Evolutionary conservation across 2,888 invertebrate species (phyloP), one percentile per base, ranked within the genome.

Genomic region (Protophormia terraenovae): DNA sequence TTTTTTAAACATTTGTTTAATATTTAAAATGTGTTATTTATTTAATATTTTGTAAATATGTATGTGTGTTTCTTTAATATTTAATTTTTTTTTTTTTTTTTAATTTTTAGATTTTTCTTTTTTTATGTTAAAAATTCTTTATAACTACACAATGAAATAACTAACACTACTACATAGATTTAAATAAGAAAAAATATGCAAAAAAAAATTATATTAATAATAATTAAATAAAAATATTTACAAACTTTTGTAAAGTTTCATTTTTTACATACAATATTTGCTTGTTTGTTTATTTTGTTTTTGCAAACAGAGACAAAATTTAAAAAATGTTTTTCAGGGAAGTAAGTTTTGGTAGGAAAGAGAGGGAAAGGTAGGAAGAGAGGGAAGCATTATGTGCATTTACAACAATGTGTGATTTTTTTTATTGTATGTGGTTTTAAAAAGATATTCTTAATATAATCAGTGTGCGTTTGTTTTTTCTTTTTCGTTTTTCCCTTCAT

Each of bases 141-240:
- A 76, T 60, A 82, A 78, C 69, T 85, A 78, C 81, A 72, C 82
- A 80, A 85, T 82, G 58, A 75, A 83, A 76, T 78, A 83, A 79
- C 67, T 83, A 76, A 71, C 69, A 69, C 71, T 80, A 80, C 76
- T 71, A 71, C 77, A 64, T 60, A 62, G 14, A 75, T 55, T 76
- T 79, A 62, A 72, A 41, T 58, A 67, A 60, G 67, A 47, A 80
- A 77, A 60, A 73, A 69, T 41, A 64, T 62, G 66, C 66, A 58
- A 75, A 76, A 58, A 50, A 73, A 69, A 53, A 71, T 6, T 81
- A 69, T 45, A 53, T 72, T 71, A 38, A 77, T 73, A 78, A 62
- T 38, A n/a, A n/a, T 71, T 66, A 72, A 50, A 79, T 78, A 27
- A 60, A 72, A 47, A 50, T 83, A 79, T 83, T 58, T 83, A 86